Evolutionary conservation across 2,797 vertebrate genomes (phyloP).

Genomic region (Eutrigla gurnardus): DNA sequence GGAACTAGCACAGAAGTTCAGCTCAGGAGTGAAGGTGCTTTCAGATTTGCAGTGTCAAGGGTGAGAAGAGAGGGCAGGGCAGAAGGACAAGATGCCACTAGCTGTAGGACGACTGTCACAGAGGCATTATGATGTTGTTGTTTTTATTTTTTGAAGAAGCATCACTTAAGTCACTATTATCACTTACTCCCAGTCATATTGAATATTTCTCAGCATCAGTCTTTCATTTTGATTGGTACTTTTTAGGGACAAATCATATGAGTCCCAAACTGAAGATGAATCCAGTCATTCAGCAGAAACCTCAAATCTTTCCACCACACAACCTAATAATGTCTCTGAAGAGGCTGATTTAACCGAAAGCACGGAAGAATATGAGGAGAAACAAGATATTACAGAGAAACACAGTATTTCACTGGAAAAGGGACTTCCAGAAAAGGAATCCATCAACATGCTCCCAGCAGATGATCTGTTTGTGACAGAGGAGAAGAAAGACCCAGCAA

Average conservation of each 20-base stretch:
- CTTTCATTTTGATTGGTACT: constrained; percentile 20
- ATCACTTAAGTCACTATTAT: neutral
- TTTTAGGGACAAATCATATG: constrained; percentile 70
- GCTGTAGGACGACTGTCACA: constrained; percentile 26
- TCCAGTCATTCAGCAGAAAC: constrained; percentile 45
- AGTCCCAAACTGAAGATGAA: constrained; percentile 60
- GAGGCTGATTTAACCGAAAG: constrained; percentile 42
- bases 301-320: constrained; percentile 33
- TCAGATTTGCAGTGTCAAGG: constrained; percentile 28
- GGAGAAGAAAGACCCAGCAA: constrained; percentile 25
- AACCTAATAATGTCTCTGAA: constrained; percentile 30
- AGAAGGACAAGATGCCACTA: constrained; percentile 8
- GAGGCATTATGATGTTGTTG: neutral
- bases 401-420: constrained; percentile 14
- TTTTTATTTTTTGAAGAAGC: constrained; percentile 17
- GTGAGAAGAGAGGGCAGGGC: constrained; percentile 24
- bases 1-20: neutral
- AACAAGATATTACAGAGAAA: constrained; percentile 12
- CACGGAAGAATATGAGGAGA: constrained; percentile 26
- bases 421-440: constrained; percentile 35
- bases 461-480: constrained; percentile 47
- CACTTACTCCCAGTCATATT: neutral
- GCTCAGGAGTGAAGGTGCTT: neutral
- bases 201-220: neutral
- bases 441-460: constrained; percentile 26